Conservation (phyloP, 2,888 invertebrate species). For the Paralinhomoeus sp. region DNA sequence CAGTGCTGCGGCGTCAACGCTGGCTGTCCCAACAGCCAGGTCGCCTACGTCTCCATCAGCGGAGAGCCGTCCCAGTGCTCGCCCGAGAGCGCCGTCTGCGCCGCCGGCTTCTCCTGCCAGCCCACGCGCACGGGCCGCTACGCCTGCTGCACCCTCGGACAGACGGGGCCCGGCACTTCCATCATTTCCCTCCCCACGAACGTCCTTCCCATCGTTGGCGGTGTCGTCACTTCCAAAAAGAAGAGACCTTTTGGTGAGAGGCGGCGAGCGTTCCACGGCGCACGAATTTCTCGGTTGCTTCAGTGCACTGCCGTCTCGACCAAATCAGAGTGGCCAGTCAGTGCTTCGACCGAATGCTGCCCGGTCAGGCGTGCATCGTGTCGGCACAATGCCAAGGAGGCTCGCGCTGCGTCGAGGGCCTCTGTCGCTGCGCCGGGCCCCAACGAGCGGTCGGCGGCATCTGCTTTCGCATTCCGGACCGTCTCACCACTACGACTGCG, state of each 20-base stretch:
- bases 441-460: too few relatives aligned
- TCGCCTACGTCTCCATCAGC: background rate
- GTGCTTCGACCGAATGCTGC: constrained; percentile 9
- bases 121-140: background rate
- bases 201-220: too few relatives aligned
- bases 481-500: too few relatives aligned
- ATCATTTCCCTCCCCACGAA: too few relatives aligned
- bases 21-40: background rate
- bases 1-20: constrained; percentile 13
- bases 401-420: constrained; percentile 9
- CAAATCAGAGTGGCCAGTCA: constrained; percentile 10
- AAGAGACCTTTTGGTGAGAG: too few relatives aligned
- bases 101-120: background rate
- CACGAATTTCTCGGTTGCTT: too few relatives aligned
- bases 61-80: background rate
- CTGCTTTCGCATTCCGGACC: too few relatives aligned
- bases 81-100: background rate
- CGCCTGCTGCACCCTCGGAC: background rate
- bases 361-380: constrained; percentile 9
- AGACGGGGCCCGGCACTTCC: too few relatives aligned
- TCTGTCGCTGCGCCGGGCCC: constrained; percentile 10
- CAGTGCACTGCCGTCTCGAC: constrained; percentile 5
- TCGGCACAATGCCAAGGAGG: constrained; percentile 13
- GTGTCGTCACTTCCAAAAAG: too few relatives aligned
- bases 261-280: too few relatives aligned